These are phyloP conservation scores for Hirtodrosophila confusa DNA, from an alignment of 2,888 invertebrate species.

Conservation along the genomic window DNA sequence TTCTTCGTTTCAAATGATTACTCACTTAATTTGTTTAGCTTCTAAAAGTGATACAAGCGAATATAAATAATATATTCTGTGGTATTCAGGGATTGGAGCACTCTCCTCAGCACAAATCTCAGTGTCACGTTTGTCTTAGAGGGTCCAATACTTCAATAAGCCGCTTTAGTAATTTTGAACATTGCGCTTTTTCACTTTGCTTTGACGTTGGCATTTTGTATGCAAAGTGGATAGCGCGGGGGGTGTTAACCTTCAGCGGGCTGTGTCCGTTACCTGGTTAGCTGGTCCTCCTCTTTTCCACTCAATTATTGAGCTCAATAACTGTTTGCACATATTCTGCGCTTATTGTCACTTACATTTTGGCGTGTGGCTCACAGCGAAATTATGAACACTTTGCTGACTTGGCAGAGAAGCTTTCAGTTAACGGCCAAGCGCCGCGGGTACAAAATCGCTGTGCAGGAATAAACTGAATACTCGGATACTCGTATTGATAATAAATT, in stretches of 20 bases:
- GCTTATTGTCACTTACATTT: constrained; percentile 49
- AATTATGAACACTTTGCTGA: constrained; percentile 32
- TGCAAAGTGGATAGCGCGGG: constrained; percentile 30
- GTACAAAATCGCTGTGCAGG: constrained; percentile 47
- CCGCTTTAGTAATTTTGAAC: constrained; percentile 79
- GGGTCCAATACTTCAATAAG: constrained; percentile 50
- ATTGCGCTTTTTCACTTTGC: constrained; percentile 36
- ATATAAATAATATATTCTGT: too few species aligned
- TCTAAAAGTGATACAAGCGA: too few species aligned
- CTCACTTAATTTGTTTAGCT: too few species aligned
- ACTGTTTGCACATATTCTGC: constrained; percentile 17
- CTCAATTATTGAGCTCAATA: constrained; percentile 41
- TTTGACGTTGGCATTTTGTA: constrained; percentile 19
- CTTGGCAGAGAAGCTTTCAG: constrained; percentile 41
- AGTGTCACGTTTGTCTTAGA: too few species aligned
- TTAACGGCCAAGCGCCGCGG: constrained; percentile 67
- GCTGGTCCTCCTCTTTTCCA: constrained; percentile 50
- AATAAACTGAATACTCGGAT: constrained; percentile 5
- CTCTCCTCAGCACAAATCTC: too few species aligned
- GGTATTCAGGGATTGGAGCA: too few species aligned
- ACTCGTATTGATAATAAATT: constrained; percentile 10
- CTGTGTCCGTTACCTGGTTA: constrained; percentile 71
- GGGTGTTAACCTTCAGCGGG: constrained; percentile 64
- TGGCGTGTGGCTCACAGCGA: constrained; percentile 22
- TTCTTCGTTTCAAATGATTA: too few species aligned